phyloP scores from a whole-genome alignment of 2,797 vertebrate genomes.

The Lerista edwardsae region DNA sequence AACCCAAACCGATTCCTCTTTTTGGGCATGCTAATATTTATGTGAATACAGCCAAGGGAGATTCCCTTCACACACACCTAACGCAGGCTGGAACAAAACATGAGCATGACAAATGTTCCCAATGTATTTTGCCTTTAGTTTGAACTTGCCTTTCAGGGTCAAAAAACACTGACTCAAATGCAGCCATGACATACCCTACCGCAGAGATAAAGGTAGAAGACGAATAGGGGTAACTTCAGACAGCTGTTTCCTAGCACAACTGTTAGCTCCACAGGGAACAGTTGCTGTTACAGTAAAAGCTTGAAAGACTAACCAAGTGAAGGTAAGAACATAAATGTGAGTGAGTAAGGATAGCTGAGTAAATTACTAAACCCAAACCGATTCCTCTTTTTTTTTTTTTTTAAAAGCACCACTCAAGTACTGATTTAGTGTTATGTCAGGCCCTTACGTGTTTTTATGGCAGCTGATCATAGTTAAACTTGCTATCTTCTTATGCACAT shows the following conservation, averaged over 20 bases:
- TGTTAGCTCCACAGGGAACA: neutral
- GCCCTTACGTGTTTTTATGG: neutral
- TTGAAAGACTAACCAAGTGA: neutral
- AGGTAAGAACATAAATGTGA: neutral
- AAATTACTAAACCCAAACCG: neutral
- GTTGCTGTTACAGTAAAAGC: neutral
- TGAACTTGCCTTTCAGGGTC: constrained; percentile 47
- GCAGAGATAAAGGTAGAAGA: neutral
- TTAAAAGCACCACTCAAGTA: neutral
- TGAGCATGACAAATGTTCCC: constrained; percentile 18
- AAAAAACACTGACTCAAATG: constrained; percentile 36
- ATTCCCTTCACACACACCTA: neutral
- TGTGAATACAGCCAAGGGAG: neutral
- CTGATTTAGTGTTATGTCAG: neutral
- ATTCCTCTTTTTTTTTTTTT: too few relatives aligned
- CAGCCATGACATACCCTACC: constrained; percentile 15
- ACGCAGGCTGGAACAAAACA: neutral
- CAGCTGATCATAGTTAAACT: neutral
- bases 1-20: neutral
- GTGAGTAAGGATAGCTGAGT: neutral
- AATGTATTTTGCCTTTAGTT: neutral
- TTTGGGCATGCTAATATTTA: constrained; percentile 19
- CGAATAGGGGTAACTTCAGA: neutral
- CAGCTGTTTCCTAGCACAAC: constrained; percentile 9
- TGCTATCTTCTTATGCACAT: neutral